Evolutionary conservation across 2,888 invertebrate genomes (phyloP).

Genomic region (Alcis repandata): DNA sequence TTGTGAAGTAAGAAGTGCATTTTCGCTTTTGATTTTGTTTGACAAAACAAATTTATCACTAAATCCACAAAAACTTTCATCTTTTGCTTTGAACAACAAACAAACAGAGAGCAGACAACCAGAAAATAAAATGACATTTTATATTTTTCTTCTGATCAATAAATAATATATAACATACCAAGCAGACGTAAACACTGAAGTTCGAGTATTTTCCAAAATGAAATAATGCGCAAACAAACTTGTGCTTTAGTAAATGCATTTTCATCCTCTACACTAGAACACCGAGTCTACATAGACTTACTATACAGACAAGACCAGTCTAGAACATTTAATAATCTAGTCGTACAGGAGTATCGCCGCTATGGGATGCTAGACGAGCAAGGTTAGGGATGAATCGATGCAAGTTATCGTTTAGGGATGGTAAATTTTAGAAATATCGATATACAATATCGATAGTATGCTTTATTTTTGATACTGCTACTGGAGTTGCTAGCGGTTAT

Average conservation of each 20-base stretch:
- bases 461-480: neutral
- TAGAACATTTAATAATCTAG: conserved; percentile 46
- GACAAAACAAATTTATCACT: too few species aligned
- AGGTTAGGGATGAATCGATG: conserved; percentile 22
- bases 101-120: too few species aligned
- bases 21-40: too few species aligned
- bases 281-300: neutral
- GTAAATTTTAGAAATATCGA: neutral
- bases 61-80: too few species aligned
- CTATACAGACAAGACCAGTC: conserved; percentile 9
- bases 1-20: too few species aligned
- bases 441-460: conserved; percentile 6
- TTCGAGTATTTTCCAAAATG: neutral
- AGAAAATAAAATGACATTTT: too few species aligned
- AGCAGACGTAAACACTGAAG: neutral
- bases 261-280: neutral
- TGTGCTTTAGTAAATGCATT: neutral
- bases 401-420: conserved; percentile 3
- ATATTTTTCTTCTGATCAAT: too few species aligned
- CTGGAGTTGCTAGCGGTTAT: too few species aligned
- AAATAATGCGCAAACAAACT: conserved; percentile 4
- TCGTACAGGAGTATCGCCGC: conserved; percentile 47
- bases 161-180: too few species aligned
- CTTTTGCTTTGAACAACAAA: too few species aligned
- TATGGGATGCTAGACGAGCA: conserved; percentile 35